A percentile compares a stretch with the other conserved stretches of the same genome.
Conservation (phyloP, 1,140 invertebrate genomes). For the Steinernema khuongi region DNA sequence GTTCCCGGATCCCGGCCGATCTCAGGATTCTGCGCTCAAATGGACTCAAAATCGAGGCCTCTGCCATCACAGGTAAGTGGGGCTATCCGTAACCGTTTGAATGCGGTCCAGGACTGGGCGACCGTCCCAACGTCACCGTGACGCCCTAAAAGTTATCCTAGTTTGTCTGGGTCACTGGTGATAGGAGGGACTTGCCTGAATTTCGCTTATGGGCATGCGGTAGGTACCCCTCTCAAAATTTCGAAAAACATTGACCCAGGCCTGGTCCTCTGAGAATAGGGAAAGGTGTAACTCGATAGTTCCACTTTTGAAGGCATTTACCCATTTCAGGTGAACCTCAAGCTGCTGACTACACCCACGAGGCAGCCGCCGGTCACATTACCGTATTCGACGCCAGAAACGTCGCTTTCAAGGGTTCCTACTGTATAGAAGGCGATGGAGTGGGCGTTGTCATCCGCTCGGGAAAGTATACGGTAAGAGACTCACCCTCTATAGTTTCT, state of each 20-base stretch:
- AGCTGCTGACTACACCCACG: constrained; percentile 59
- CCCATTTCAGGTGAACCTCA: constrained; percentile 68
- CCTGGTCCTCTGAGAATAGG: constrained; percentile 26
- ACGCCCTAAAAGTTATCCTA: no score
- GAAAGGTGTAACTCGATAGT: constrained; percentile 23
- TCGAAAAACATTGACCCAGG: not conserved
- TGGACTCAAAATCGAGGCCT: constrained; percentile 69
- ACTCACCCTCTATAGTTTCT: not conserved
- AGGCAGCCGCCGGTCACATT: constrained; percentile 41
- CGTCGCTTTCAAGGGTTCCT: constrained; percentile 56
- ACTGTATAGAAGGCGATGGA: constrained; percentile 56
- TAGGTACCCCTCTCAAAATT: not conserved
- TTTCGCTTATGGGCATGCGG: no score
- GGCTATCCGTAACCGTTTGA: not conserved
- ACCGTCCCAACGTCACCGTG: no score
- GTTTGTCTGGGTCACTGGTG: no score
- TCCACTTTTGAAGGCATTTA: not conserved
- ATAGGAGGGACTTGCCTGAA: no score
- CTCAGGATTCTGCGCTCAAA: constrained; percentile 52
- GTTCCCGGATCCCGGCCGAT: constrained; percentile 52
- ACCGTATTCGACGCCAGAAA: constrained; percentile 53
- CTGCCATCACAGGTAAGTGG: constrained; percentile 66
- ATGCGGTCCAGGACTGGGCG: no score
- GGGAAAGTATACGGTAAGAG: constrained; percentile 52
- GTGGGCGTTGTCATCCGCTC: constrained; percentile 55